Evolutionary conservation across 2,888 invertebrate species (phyloP), one percentile per base, ranked within the genome.

Genomic region (Hirtodrosophila histrioides): DNA sequence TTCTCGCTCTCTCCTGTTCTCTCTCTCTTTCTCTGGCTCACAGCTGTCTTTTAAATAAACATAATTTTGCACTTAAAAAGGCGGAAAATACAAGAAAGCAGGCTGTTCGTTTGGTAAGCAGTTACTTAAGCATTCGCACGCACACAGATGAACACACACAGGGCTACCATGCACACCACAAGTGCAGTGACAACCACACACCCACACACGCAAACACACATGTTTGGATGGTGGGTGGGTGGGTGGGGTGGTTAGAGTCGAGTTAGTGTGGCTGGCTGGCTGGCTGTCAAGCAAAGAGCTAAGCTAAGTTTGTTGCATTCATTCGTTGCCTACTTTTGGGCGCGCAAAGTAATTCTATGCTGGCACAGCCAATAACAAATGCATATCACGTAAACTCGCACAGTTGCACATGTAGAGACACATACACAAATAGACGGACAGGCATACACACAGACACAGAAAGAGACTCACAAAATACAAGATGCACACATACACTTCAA

Each of bases 261-360:
- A n/a, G n/a, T 31, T 1, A 5, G 43, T 29, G 4, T 40, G 33
- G 10, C 39, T n/a, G n/a, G n/a, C n/a, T n/a, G n/a, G n/a, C n/a
- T n/a, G n/a, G n/a, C n/a, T n/a, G n/a, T n/a, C n/a, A n/a, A n/a
- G n/a, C n/a, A n/a, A n/a, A n/a, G n/a, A 40, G 9, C 40, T 46
- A 41, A 48, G 11, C 10, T 43, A 35, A 10, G 44, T 41, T 9
- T 23, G 33, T 31, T 67, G 54, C 40, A 36, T 57, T 53, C 6
- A n/a, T n/a, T n/a, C 35, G 43, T 43, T 55, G 70, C 51, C 44
- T 53, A 53, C 46, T 74, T 58, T 70, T 33, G 0, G 46, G 73
- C 53, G 73, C 58, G 74, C 53, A 33, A 72, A 69, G 35, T 23
- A 3, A 17, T 17, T 17, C 17, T 4, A 3, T 29, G n/a, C 24